Evolutionary conservation across 2,113 vertebrate species (phyloP), one percentile per base, ranked within the genome.

Genomic region (Solea solea): DNA sequence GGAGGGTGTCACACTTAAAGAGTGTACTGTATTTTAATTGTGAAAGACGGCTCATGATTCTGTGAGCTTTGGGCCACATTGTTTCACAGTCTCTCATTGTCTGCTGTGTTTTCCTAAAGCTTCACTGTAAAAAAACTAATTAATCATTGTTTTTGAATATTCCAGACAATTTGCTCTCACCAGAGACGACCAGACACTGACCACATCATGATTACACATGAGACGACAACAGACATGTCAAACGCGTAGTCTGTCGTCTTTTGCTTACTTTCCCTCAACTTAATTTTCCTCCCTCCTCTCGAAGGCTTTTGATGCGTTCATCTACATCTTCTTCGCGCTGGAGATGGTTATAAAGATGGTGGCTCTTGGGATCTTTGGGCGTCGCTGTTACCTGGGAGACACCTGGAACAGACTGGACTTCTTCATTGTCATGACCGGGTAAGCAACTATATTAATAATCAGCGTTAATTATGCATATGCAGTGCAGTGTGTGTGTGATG

Each of bases 291-390:
- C 13, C 50, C 8, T 56, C 21, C 16, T 41, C 54, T 71, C 13
- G 0, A 83, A 99, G 98, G 97, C 96, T 0, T 99, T 99, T 5
- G 98, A 99, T 28, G 97, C 96, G 41, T 99, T 99, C 93, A 99
- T 99, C 86, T 99, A 98, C 34, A 96, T 96, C 87, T 99, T 99
- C 94, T 99, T 99, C 48, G 97, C 98, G 0, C 92, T 97, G 94
- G 98, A 99, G 93, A 99, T 99, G 98, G 95, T 98, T 63, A 92
- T 98, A 84, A 99, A 99, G 94, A 99, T 99, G 98, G 92, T 98
- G 27, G 98, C 98, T 16, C 93, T 99, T 60, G 98, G 98, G 66
- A 97, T 99, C 76, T 99, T 98, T 0, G 98, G 98, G 44, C 95
- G 94, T 83, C 97, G 95, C 78, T 99, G 98, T 90, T 99, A 99